A percentile compares a stretch with the other conserved stretches of the same genome.
Evolutionary conservation across 2,888 invertebrate genomes (phyloP).

Genomic region (Oscheius sp.): DNA sequence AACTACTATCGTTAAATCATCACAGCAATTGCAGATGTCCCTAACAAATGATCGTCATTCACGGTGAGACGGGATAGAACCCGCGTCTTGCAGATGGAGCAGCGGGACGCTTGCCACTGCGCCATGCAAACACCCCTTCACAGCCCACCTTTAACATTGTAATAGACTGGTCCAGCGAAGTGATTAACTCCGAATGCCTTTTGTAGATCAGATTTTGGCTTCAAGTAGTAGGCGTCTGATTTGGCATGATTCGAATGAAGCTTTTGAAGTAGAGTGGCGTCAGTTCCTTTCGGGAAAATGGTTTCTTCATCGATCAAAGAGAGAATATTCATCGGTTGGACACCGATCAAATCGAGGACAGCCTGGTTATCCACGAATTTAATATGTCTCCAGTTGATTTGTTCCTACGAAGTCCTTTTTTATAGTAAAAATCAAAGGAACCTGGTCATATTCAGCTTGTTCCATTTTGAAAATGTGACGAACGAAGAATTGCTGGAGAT

Average conservation of each 20-base stretch:
- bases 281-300: constrained; percentile 95
- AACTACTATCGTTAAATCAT: constrained; percentile 58
- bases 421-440: constrained; percentile 38
- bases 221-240: constrained; percentile 87
- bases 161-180: constrained; percentile 97
- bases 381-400: constrained; percentile 97
- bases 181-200: constrained; percentile 96
- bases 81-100: constrained; percentile 13
- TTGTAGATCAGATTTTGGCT: constrained; percentile 96
- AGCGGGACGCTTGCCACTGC: constrained; percentile 13
- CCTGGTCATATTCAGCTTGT: constrained; percentile 96
- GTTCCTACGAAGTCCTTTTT: constrained; percentile 70
- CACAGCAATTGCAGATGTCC: constrained; percentile 53
- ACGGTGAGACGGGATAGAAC: constrained; percentile 41
- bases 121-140: background rate
- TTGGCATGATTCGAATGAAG: constrained; percentile 86
- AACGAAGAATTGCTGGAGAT: constrained; percentile 98
- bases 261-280: constrained; percentile 95
- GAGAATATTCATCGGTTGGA: constrained; percentile 95
- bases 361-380: constrained; percentile 96
- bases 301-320: constrained; percentile 98
- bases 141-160: constrained; percentile 85
- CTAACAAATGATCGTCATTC: constrained; percentile 55
- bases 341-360: constrained; percentile 90
- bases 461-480: constrained; percentile 98